A percentile compares a stretch with the other conserved stretches of the same genome.
phyloP scores from a whole-genome alignment of 2,888 invertebrate species.

The Zaprionus bogoriensis region DNA sequence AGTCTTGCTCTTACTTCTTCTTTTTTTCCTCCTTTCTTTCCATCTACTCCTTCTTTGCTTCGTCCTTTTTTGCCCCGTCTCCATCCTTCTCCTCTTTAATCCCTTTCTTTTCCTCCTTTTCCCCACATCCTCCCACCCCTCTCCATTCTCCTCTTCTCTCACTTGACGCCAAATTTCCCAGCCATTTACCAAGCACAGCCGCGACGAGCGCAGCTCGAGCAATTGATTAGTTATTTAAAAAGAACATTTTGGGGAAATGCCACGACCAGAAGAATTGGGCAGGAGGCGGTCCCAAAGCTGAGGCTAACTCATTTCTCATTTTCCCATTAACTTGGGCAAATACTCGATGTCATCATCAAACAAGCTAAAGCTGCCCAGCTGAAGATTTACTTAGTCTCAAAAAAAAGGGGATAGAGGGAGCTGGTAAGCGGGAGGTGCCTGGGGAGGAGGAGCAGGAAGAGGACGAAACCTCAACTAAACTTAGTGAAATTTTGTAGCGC shows the following conservation, averaged over 20 bases:
- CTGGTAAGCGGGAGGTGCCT: not conserved
- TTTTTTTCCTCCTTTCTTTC: not conserved
- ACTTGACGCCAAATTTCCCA: slow-evolving; percentile 9
- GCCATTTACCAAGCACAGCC: slow-evolving; percentile 3
- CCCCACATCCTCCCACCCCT: not conserved
- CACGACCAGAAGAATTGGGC: not conserved
- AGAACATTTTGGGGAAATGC: slow-evolving; percentile 34
- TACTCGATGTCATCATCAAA: slow-evolving; percentile 61
- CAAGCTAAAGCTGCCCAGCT: slow-evolving; percentile 37
- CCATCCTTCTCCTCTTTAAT: slow-evolving; percentile 14
- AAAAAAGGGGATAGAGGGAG: not conserved
- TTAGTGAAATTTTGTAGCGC: slow-evolving; percentile 41
- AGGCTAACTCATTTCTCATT: slow-evolving; percentile 49
- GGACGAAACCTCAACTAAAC: slow-evolving; percentile 39
- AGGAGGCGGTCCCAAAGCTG: not conserved
- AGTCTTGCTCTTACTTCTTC: too few species aligned
- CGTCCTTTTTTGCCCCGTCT: not conserved
- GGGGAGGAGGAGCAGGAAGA: not conserved
- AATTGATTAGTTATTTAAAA: slow-evolving; percentile 69
- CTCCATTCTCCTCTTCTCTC: fast-evolving
- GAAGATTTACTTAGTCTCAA: slow-evolving; percentile 16
- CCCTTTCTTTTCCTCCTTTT: slow-evolving; percentile 40
- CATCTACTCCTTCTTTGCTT: not conserved
- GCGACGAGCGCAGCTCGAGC: slow-evolving; percentile 40
- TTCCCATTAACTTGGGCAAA: slow-evolving; percentile 65